Evolutionary conservation across 1,140 invertebrate species (phyloP).

Genomic region (Berghia stephanieae): DNA sequence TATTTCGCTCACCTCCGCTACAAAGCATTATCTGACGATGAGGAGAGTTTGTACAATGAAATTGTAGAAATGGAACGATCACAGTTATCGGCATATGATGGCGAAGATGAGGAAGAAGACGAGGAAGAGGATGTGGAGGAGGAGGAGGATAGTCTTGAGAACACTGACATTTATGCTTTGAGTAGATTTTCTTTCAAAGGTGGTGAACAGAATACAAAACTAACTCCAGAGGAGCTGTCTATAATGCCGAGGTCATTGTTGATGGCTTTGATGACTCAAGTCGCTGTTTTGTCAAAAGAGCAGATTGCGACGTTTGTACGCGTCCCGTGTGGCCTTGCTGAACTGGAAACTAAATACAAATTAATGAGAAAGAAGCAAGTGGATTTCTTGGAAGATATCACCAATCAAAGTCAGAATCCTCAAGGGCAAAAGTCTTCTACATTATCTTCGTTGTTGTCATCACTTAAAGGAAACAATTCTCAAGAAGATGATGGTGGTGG

Average conservation of each 20-base stretch:
- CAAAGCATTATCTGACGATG: constrained; percentile 8
- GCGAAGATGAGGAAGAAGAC: background rate
- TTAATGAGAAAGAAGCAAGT: no score
- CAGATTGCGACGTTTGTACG: constrained; percentile 20
- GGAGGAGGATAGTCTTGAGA: background rate
- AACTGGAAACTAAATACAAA: constrained; percentile 1
- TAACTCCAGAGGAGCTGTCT: background rate
- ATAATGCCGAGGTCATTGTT: background rate
- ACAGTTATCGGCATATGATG: background rate
- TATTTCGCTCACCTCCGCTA: background rate
- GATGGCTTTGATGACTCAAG: background rate
- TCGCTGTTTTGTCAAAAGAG: constrained; percentile 8
- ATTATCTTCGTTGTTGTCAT: no score
- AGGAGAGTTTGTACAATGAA: background rate
- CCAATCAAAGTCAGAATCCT: no score
- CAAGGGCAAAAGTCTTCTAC: no score
- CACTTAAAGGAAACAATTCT: no score
- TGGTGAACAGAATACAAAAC: background rate
- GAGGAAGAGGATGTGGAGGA: background rate
- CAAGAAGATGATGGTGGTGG: no score
- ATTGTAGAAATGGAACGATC: constrained; percentile 8
- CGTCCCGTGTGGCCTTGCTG: background rate
- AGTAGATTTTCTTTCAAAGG: no score
- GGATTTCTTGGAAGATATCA: no score
- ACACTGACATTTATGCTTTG: no score